Conservation (phyloP, 2,888 invertebrate species). For the Agrochola lychnidis region DNA sequence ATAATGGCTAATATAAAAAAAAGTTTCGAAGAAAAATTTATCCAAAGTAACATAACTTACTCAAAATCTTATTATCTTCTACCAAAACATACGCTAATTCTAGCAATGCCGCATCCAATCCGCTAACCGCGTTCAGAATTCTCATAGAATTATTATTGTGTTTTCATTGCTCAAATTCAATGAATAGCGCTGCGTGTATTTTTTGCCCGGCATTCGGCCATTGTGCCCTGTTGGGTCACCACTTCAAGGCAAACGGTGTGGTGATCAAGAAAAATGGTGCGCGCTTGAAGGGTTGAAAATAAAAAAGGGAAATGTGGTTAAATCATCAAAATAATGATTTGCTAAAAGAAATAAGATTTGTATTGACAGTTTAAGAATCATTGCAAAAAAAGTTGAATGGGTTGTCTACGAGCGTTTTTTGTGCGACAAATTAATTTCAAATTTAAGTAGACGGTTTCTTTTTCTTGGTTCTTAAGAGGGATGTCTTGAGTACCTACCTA, state of each 20-base stretch:
- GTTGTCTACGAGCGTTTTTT: conserved; percentile 30
- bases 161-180: conserved; percentile 85
- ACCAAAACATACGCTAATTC: background rate
- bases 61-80: background rate
- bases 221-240: conserved; percentile 78
- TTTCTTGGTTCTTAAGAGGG: conserved; percentile 8
- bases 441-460: conserved; percentile 29
- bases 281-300: conserved; percentile 76
- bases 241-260: conserved; percentile 86
- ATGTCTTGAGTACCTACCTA: background rate
- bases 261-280: conserved; percentile 83
- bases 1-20: too few relatives aligned
- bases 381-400: conserved; percentile 56
- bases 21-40: too few relatives aligned
- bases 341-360: conserved; percentile 70
- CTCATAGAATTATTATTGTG: conserved; percentile 84
- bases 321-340: conserved; percentile 66
- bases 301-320: conserved; percentile 82
- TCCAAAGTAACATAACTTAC: background rate
- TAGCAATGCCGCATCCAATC: conserved; percentile 71
- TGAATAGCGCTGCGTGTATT: conserved; percentile 89
- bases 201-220: conserved; percentile 76
- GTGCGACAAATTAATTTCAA: conserved; percentile 48
- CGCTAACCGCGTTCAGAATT: conserved; percentile 51
- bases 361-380: conserved; percentile 58